Evolutionary conservation across 2,113 vertebrate species (phyloP).

Genomic region (Rhinichthys klamathensis): DNA sequence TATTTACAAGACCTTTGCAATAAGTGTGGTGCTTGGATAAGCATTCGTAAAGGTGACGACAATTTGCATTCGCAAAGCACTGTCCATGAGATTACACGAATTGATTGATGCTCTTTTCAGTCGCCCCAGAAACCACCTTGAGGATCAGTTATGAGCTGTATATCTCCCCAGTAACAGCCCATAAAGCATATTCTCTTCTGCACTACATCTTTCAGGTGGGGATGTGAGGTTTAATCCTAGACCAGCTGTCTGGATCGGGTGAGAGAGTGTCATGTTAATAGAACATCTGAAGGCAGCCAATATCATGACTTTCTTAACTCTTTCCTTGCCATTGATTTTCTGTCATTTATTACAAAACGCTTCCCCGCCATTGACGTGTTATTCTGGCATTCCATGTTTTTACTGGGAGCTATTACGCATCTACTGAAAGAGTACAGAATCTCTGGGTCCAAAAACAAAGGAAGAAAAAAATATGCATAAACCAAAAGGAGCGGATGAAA

Average conservation of each 20-base stretch:
- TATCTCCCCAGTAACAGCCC: constrained; percentile 63
- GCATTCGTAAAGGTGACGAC: constrained; percentile 60
- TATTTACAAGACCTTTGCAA: constrained; percentile 54
- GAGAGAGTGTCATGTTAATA: constrained; percentile 56
- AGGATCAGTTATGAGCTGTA: constrained; percentile 64
- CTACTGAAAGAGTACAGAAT: no score
- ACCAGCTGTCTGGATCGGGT: constrained; percentile 61
- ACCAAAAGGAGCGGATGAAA: no score
- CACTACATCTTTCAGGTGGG: constrained; percentile 71
- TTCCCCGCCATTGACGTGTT: no score
- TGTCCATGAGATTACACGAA: constrained; percentile 64
- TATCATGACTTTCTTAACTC: constrained; percentile 51
- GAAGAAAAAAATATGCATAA: no score
- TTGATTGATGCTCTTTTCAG: constrained; percentile 70
- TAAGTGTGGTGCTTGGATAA: constrained; percentile 40
- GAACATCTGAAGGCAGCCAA: constrained; percentile 55
- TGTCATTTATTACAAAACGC: no score
- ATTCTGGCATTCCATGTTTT: no score
- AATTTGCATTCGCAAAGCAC: constrained; percentile 72
- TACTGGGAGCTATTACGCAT: no score
- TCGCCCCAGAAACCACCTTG: constrained; percentile 75
- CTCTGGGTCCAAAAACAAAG: no score
- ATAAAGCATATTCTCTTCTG: constrained; percentile 68
- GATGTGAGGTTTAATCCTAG: constrained; percentile 56
- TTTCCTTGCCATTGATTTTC: no score